Evolutionary conservation across 2,113 vertebrate genomes (phyloP).

Genomic region (Anarrhichthys ocellatus): DNA sequence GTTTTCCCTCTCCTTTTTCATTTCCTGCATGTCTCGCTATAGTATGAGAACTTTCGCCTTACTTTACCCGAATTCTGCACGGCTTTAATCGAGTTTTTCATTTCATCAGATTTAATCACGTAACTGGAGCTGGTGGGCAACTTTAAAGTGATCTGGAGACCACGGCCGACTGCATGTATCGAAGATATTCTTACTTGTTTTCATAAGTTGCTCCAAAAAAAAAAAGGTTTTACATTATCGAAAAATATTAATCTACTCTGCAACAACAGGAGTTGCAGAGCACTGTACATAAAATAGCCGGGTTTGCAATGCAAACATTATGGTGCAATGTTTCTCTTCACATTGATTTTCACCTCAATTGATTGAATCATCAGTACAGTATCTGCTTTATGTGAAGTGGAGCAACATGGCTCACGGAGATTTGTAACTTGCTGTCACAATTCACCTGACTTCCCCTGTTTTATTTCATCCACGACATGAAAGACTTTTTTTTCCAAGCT

Average conservation of each 20-base stretch:
- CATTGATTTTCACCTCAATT: not conserved
- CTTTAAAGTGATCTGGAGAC: constrained; percentile 70
- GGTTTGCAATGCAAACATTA: not conserved
- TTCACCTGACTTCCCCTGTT: not conserved
- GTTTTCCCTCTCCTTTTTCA: constrained; percentile 48
- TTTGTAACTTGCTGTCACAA: not conserved
- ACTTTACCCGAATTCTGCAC: constrained; percentile 61
- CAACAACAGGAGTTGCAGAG: not conserved
- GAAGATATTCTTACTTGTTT: constrained; percentile 61
- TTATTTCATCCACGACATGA: not conserved
- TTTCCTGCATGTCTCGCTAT: constrained; percentile 53
- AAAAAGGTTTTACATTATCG: constrained; percentile 89
- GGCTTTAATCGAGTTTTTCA: constrained; percentile 78
- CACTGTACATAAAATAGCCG: not conserved
- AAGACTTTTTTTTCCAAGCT: not conserved
- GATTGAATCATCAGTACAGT: not conserved
- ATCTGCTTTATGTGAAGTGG: not conserved
- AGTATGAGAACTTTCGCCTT: constrained; percentile 48
- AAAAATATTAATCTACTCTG: constrained; percentile 67
- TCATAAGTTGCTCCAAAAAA: constrained; percentile 72
- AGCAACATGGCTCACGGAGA: not conserved
- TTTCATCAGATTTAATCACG: constrained; percentile 72
- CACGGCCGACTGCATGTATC: constrained; percentile 52
- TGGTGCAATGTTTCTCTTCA: not conserved
- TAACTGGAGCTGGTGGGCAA: constrained; percentile 64